phyloP scores from a whole-genome alignment of 2,888 invertebrate species.

The Orgyia antiqua region DNA sequence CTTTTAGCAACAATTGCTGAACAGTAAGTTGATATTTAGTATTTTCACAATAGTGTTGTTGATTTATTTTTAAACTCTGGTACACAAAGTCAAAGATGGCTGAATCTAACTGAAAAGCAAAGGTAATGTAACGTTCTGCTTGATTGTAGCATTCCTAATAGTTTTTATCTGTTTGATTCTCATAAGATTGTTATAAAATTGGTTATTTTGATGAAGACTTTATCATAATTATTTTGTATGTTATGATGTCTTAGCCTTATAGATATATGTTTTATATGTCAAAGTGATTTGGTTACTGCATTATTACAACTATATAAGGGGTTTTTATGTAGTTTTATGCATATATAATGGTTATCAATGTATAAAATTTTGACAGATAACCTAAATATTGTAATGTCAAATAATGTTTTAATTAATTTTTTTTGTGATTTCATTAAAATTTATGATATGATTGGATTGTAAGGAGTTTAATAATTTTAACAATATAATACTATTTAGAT shows the following conservation, averaged over 20 bases:
- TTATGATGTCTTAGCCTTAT: conserved; percentile 33
- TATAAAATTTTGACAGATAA: conserved; percentile 48
- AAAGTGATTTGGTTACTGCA: conserved; percentile 14
- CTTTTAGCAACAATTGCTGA: conserved; percentile 92
- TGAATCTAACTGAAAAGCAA: conserved; percentile 42
- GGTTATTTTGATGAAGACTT: conserved; percentile 7
- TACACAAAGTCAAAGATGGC: conserved; percentile 65
- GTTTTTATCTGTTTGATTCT: conserved; percentile 19
- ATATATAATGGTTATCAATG: conserved; percentile 9
- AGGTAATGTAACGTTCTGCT: conserved; percentile 24
- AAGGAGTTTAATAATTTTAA: too few relatives aligned
- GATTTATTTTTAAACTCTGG: conserved; percentile 63
- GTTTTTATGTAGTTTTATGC: conserved; percentile 2
- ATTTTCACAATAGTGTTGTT: conserved; percentile 35
- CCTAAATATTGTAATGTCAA: conserved; percentile 43
- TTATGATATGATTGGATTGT: too few relatives aligned
- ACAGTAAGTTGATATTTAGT: conserved; percentile 81
- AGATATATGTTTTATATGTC: conserved; percentile 28
- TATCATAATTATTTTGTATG: conserved; percentile 16
- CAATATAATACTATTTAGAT: too few relatives aligned
- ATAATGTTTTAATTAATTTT: conserved; percentile 16
- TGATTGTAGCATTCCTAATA: conserved; percentile 15
- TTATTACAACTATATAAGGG: conserved; percentile 2
- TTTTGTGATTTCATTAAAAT: not conserved
- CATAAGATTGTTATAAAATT: conserved; percentile 25